A percentile compares a stretch with the other conserved stretches of the same genome.
Conservation (phyloP, 1,140 invertebrate species). For the Macrotrachela quadricornifera region DNA sequence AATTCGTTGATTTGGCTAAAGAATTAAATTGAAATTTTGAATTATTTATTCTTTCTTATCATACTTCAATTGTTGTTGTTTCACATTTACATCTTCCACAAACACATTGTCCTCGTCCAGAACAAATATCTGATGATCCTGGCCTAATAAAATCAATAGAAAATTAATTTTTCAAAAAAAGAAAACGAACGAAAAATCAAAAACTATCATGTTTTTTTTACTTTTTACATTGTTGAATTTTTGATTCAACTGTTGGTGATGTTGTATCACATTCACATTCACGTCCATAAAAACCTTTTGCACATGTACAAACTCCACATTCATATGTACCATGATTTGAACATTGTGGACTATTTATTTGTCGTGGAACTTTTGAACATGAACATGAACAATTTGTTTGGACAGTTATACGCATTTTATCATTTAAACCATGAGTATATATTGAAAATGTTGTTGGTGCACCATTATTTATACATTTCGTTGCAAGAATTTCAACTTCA, state of each 20-base stretch:
- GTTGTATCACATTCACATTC: conserved; percentile 23
- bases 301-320: conserved; percentile 27
- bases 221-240: conserved; percentile 18
- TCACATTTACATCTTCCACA: conserved; percentile 49
- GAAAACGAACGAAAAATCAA: not conserved
- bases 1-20: conserved; percentile 29
- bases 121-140: not conserved
- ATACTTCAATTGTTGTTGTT: conserved; percentile 13
- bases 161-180: no score
- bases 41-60: conserved; percentile 12
- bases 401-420: not conserved
- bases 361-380: conserved; percentile 11
- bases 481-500: no score
- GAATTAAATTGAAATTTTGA: conserved; percentile 16
- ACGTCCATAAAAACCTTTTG: conserved; percentile 22
- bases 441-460: no score
- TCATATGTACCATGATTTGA: conserved; percentile 22
- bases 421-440: no score
- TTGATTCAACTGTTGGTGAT: conserved; percentile 15
- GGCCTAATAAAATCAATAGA: not conserved
- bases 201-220: conserved; percentile 11
- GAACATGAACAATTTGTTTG: not conserved
- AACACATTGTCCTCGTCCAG: conserved; percentile 41
- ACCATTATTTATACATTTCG: no score
- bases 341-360: conserved; percentile 10